Conservation (phyloP, 2,113 vertebrate species). For the Aviceda subcristata region DNA sequence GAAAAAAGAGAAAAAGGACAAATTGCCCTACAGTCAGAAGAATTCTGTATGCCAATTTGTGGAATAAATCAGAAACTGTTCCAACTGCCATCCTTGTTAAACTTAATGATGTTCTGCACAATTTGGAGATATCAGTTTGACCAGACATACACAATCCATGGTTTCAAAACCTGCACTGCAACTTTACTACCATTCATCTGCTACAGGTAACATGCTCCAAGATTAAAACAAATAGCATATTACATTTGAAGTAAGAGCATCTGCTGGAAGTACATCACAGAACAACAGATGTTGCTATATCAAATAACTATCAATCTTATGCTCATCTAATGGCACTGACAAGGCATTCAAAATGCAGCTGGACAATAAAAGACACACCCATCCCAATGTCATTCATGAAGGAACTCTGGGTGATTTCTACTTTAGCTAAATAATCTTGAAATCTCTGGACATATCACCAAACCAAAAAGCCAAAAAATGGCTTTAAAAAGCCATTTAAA, state of each 20-base stretch:
- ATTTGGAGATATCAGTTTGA: not conserved
- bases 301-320: conserved; percentile 68
- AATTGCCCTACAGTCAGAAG: not conserved
- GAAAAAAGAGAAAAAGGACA: not conserved
- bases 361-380: not conserved
- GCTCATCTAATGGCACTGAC: conserved; percentile 27
- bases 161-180: not conserved
- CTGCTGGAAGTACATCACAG: conserved; percentile 48
- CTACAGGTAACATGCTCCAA: conserved; percentile 4
- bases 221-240: conserved; percentile 43
- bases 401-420: not conserved
- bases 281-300: conserved; percentile 65
- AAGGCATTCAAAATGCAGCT: conserved; percentile 12
- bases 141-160: not conserved
- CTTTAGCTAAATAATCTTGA: not conserved
- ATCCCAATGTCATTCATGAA: not conserved
- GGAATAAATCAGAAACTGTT: conserved; percentile 28
- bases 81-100: not conserved
- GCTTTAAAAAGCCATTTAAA: conserved; percentile 14
- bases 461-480: too few species aligned
- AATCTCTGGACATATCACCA: not conserved
- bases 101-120: conserved; percentile 31
- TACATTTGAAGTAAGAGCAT: conserved; percentile 67
- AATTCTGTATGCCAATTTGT: not conserved
- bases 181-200: not conserved